Percentiles rank a stretch among this genome's conserved stretches.
These are phyloP conservation scores for Meloidogyne hapla DNA, from an alignment of 1,140 invertebrate species.

Conservation along the genomic window DNA sequence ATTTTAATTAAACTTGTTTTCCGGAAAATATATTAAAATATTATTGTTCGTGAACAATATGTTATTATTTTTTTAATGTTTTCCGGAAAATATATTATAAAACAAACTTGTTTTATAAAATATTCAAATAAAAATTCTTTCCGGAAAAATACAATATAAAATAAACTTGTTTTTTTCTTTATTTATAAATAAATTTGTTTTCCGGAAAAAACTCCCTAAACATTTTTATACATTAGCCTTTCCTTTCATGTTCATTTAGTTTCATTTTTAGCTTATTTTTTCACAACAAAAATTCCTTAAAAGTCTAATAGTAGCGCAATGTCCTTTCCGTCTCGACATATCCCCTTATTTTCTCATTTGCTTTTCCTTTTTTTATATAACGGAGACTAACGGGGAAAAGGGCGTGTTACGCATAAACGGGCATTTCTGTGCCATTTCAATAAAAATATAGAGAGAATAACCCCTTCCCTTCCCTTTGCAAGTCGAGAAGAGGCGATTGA, in stretches of 20 bases:
- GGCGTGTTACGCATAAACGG: neutral
- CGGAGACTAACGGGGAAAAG: neutral
- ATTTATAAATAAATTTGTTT: neutral
- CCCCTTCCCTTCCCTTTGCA: neutral
- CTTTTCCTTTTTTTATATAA: slow-evolving; percentile 7
- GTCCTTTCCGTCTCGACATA: neutral
- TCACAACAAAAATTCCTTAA: neutral
- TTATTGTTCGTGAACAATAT: too few species aligned
- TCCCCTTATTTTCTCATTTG: neutral
- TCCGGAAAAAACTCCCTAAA: neutral
- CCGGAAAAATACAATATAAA: neutral
- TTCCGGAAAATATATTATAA: too few species aligned
- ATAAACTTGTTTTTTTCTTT: too few species aligned
- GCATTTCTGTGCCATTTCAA: neutral
- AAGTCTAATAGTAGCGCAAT: neutral
- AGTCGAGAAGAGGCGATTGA: neutral
- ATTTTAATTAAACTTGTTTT: too few species aligned
- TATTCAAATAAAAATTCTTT: neutral
- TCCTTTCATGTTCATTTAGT: slow-evolving; percentile 13
- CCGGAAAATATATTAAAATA: too few species aligned
- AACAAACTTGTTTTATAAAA: too few species aligned
- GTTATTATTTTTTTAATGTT: too few species aligned
- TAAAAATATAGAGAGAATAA: neutral
- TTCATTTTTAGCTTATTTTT: slow-evolving; percentile 7
- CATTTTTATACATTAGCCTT: neutral